These are phyloP conservation scores for Cataglyphis cursor DNA, from an alignment of 2,888 invertebrate genomes.

Conservation along the genomic window DNA sequence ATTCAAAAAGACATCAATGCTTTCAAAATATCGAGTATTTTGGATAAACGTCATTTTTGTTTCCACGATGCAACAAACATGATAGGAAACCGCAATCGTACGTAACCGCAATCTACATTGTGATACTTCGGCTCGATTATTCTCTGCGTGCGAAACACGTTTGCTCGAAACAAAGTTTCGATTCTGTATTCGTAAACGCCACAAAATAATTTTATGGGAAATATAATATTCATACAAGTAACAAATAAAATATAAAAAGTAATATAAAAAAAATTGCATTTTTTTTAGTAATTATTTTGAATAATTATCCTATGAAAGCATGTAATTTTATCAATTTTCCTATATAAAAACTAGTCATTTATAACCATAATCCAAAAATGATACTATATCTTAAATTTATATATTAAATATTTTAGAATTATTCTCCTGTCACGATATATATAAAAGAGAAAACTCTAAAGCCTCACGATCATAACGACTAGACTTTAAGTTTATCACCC, in stretches of 20 bases:
- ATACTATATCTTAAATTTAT: background rate
- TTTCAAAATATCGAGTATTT: background rate
- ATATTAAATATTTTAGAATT: slow-evolving; percentile 2
- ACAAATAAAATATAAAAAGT: background rate
- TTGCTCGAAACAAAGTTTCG: slow-evolving; percentile 20
- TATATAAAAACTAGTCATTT: background rate
- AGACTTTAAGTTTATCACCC: slow-evolving; percentile 39
- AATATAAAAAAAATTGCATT: background rate
- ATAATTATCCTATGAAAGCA: background rate
- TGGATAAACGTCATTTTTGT: background rate
- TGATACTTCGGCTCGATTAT: slow-evolving; percentile 34
- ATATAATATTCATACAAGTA: background rate
- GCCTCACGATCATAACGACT: slow-evolving; percentile 41
- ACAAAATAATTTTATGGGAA: background rate
- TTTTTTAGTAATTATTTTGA: background rate
- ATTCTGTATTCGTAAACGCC: background rate
- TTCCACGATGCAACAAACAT: background rate
- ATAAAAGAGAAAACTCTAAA: background rate
- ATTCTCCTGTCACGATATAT: background rate
- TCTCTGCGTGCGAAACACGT: slow-evolving; percentile 29
- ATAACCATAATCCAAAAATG: background rate
- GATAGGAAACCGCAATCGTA: slow-evolving; percentile 46
- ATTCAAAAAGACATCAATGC: background rate
- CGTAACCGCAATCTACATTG: slow-evolving; percentile 39
- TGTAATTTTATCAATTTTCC: background rate